Conservation (phyloP, 2,797 vertebrate species). For the Delichon dasypus region DNA sequence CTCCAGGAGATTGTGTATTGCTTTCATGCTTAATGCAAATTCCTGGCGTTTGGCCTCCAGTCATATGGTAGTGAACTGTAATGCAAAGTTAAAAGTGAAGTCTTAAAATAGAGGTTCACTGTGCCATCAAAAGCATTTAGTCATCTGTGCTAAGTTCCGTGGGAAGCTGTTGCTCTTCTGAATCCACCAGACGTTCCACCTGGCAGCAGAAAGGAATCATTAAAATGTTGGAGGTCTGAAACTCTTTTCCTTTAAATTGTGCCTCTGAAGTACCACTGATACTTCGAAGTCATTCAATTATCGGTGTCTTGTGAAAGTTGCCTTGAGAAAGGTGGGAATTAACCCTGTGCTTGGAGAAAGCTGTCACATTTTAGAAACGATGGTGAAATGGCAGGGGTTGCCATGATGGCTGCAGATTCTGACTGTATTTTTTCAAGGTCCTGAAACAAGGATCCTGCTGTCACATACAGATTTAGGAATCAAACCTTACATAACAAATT, state of each 20-base stretch:
- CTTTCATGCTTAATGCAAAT: constrained; percentile 18
- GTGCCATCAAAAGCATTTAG: constrained; percentile 26
- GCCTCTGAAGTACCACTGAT: not conserved
- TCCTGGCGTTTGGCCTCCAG: not conserved
- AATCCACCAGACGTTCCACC: not conserved
- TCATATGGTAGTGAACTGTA: constrained; percentile 9
- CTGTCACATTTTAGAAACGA: not conserved
- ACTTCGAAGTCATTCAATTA: not conserved
- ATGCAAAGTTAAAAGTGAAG: not conserved
- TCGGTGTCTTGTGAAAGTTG: not conserved
- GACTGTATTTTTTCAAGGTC: not conserved
- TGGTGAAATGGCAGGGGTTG: not conserved
- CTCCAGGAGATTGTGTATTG: not conserved
- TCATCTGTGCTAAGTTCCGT: constrained; percentile 27
- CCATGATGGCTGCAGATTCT: not conserved
- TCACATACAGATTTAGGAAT: not conserved
- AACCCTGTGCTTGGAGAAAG: not conserved
- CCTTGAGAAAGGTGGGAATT: not conserved
- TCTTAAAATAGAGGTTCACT: constrained; percentile 50
- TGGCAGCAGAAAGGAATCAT: not conserved
- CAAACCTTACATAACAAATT: not conserved
- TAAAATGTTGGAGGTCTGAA: not conserved
- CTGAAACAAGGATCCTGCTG: not conserved
- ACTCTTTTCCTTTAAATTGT: not conserved
- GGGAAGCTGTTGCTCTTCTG: constrained; percentile 41